A percentile compares a stretch with the other conserved stretches of the same genome.
Evolutionary conservation across 2,888 invertebrate species (phyloP).

Genomic region (Thelaira solivaga): DNA sequence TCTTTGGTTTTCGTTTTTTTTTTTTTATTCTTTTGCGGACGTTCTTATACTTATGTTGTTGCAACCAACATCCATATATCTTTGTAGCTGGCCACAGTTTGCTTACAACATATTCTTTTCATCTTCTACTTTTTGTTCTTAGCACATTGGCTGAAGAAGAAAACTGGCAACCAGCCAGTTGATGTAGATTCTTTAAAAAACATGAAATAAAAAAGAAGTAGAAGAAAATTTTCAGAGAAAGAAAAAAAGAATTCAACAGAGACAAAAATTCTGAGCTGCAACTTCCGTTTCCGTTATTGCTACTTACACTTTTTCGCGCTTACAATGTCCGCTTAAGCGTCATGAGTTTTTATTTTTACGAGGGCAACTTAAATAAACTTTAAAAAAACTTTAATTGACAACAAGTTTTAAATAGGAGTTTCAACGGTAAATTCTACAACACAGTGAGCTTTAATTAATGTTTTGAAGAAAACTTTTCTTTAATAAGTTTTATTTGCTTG

Average conservation of each 20-base stretch:
- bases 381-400: too few relatives aligned
- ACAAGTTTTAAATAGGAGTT: too few relatives aligned
- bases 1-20: slow-evolving; percentile 37
- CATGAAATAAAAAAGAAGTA: not conserved
- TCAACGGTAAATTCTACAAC: too few relatives aligned
- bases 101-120: slow-evolving; percentile 52
- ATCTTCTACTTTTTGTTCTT: slow-evolving; percentile 3
- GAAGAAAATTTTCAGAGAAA: not conserved
- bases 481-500: too few relatives aligned
- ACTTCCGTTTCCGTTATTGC: slow-evolving; percentile 64
- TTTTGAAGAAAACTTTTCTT: too few relatives aligned
- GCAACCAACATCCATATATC: slow-evolving; percentile 37
- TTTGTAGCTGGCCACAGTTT: slow-evolving; percentile 50
- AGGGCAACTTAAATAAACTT: not conserved
- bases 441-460: too few relatives aligned
- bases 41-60: slow-evolving; percentile 14
- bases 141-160: slow-evolving; percentile 26
- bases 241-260: slow-evolving; percentile 30
- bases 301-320: slow-evolving; percentile 62
- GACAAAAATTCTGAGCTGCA: slow-evolving; percentile 61
- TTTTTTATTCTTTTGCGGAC: not conserved
- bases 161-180: slow-evolving; percentile 63
- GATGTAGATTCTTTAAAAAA: not conserved
- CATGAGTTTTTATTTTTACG: slow-evolving; percentile 22
- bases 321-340: slow-evolving; percentile 55